Percentiles rank a stretch among this genome's conserved stretches.
These are phyloP conservation scores for Phyllotis vaccarum DNA, from an alignment of 2,797 vertebrate genomes.

Conservation along the genomic window DNA sequence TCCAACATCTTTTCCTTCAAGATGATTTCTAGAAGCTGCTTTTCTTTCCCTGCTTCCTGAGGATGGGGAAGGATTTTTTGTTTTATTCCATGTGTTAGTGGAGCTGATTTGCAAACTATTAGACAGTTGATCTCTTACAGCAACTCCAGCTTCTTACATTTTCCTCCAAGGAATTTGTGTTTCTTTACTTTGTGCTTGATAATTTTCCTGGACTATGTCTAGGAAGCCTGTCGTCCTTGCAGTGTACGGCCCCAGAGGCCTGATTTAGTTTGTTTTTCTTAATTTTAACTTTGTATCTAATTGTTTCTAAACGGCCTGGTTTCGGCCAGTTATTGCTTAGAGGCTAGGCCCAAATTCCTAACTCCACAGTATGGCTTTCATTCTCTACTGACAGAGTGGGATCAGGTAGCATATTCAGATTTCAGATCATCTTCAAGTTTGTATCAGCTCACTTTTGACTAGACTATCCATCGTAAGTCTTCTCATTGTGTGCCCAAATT, in stretches of 20 bases:
- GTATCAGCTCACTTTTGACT: background rate
- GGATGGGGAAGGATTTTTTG: background rate
- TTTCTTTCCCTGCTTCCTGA: background rate
- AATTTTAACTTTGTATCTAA: slow-evolving; percentile 46
- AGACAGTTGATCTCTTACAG: background rate
- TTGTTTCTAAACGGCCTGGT: background rate
- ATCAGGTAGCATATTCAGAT: background rate
- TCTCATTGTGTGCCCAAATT: background rate
- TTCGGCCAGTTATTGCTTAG: background rate
- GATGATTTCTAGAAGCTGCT: background rate
- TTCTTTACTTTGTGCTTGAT: slow-evolving; percentile 32
- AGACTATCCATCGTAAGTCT: background rate
- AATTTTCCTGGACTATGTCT: slow-evolving; percentile 18
- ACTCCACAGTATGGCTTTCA: background rate
- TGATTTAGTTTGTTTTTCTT: slow-evolving; percentile 13
- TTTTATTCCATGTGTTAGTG: slow-evolving; percentile 1
- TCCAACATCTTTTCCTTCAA: background rate
- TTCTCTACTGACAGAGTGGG: background rate
- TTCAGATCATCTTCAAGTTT: slow-evolving; percentile 23
- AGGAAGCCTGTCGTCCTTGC: background rate
- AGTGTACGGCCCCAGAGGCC: background rate
- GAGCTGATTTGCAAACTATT: background rate
- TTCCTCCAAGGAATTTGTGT: background rate
- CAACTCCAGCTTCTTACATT: background rate
- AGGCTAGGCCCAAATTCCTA: background rate